Conservation (phyloP, 2,888 invertebrate species). For the Mimachlamys varia region DNA sequence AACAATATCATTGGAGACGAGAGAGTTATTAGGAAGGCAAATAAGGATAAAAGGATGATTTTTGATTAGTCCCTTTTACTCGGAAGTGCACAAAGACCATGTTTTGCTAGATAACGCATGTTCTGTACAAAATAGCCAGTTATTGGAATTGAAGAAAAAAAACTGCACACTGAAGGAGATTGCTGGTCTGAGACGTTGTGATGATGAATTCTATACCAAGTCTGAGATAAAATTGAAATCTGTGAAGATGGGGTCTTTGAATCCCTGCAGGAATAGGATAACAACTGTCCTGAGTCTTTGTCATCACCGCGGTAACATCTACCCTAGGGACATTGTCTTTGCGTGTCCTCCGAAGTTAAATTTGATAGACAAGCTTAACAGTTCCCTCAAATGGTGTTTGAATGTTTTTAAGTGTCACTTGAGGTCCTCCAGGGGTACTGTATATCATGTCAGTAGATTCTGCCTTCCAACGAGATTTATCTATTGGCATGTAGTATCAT, state of each 20-base stretch:
- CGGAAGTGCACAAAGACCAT: not conserved
- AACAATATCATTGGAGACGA: not conserved
- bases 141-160: not conserved
- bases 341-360: not conserved
- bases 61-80: not conserved
- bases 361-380: not conserved
- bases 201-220: not conserved
- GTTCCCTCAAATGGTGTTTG: not conserved
- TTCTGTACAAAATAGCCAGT: not conserved
- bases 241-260: not conserved
- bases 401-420: not conserved
- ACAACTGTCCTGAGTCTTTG: not conserved
- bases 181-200: not conserved
- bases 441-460: not conserved
- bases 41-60: not conserved
- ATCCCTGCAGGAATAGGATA: not conserved
- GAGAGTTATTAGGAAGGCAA: not conserved
- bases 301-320: not conserved
- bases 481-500: no score
- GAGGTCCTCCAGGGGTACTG: not conserved
- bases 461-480: not conserved
- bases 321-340: not conserved
- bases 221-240: not conserved
- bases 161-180: not conserved
- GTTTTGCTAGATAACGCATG: conserved; percentile 7